These are phyloP conservation scores for Corythornis cristatus DNA, from an alignment of 2,113 vertebrate species.

Conservation along the genomic window DNA sequence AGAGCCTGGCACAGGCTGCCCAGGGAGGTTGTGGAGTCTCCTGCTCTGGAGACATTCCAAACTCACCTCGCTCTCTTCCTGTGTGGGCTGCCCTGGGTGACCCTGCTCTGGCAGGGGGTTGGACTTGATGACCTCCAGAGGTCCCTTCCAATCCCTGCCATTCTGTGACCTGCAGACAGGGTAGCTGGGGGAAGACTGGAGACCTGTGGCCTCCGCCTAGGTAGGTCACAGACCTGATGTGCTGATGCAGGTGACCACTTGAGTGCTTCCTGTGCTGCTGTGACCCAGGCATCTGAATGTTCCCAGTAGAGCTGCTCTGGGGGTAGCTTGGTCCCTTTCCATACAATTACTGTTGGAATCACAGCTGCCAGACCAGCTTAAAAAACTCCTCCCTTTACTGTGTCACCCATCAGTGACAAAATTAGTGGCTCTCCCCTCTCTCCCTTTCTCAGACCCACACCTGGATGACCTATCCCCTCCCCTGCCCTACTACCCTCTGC, in stretches of 20 bases:
- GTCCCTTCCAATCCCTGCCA: too few species aligned
- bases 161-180: neutral
- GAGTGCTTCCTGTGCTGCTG: neutral
- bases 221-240: neutral
- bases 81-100: too few species aligned
- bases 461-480: neutral
- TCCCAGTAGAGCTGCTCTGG: neutral
- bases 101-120: too few species aligned
- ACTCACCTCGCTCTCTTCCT: too few species aligned
- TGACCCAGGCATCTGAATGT: neutral
- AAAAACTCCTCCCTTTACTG: neutral
- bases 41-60: too few species aligned
- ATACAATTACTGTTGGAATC: neutral
- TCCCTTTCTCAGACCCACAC: neutral
- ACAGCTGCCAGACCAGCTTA: neutral
- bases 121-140: too few species aligned
- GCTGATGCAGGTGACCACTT: neutral
- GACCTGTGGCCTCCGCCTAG: neutral
- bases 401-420: neutral
- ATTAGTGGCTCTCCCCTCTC: neutral
- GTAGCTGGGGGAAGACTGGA: neutral
- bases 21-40: too few species aligned
- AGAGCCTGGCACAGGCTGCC: too few species aligned
- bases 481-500: neutral
- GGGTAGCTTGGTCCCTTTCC: neutral